Evolutionary conservation across 2,888 invertebrate genomes (phyloP).

Genomic region (Leptinotarsa peninsularis): DNA sequence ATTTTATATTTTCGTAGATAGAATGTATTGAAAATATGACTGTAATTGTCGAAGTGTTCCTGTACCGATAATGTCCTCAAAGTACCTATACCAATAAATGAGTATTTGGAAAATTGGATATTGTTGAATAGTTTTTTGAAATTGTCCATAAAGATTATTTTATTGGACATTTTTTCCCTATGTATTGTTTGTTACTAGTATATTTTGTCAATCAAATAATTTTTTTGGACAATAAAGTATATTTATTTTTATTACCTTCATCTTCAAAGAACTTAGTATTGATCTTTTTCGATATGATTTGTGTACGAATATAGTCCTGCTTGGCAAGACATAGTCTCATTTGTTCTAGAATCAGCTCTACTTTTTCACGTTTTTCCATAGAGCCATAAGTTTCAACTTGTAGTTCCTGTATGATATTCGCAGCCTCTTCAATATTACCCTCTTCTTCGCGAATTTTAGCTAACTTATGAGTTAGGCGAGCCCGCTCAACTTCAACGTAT

Average conservation of each 20-base stretch:
- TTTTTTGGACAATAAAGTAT: too few relatives aligned
- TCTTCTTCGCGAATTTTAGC: conserved; percentile 88
- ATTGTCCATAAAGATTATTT: too few relatives aligned
- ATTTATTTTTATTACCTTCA: conserved; percentile 64
- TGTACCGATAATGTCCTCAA: too few relatives aligned
- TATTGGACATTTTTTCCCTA: too few relatives aligned
- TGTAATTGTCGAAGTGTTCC: too few relatives aligned
- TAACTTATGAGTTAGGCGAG: conserved; percentile 91
- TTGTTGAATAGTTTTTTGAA: too few relatives aligned
- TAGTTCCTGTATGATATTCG: conserved; percentile 93
- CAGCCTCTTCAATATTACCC: conserved; percentile 88
- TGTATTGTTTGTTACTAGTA: too few relatives aligned
- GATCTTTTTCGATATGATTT: conserved; percentile 99
- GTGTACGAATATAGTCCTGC: conserved; percentile 96
- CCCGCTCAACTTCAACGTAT: conserved; percentile 99
- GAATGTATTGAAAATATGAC: too few relatives aligned
- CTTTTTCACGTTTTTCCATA: conserved; percentile 98
- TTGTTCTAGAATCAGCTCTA: conserved; percentile 96
- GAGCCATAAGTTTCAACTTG: conserved; percentile 98
- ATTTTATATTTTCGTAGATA: too few relatives aligned
- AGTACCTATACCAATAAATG: too few relatives aligned
- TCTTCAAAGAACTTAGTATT: conserved; percentile 97
- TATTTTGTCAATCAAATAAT: too few relatives aligned
- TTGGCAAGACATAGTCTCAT: conserved; percentile 97
- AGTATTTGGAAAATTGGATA: too few relatives aligned